A percentile compares a stretch with the other conserved stretches of the same genome.
These are phyloP conservation scores for Rhyacophila brunnea DNA, from an alignment of 1,140 invertebrate genomes.

Conservation along the genomic window DNA sequence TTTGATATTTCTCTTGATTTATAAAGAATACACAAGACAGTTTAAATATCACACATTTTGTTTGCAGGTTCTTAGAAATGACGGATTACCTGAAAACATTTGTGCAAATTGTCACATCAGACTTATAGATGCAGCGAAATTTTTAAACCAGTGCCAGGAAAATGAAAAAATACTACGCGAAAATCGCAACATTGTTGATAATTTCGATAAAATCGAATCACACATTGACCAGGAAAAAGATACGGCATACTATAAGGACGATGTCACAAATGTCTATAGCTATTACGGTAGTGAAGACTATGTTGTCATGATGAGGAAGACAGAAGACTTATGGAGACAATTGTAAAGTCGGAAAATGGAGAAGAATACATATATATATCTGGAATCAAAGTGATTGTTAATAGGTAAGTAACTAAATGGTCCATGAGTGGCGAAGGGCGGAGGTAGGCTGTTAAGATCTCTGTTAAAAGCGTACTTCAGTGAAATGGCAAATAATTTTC, in stretches of 20 bases:
- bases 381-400: too few relatives aligned
- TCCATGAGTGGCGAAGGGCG: too few relatives aligned
- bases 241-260: neutral
- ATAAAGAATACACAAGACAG: too few relatives aligned
- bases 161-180: slow-evolving; percentile 7
- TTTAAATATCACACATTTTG: too few relatives aligned
- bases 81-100: slow-evolving; percentile 10
- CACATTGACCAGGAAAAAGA: too few relatives aligned
- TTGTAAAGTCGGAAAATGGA: slow-evolving; percentile 4
- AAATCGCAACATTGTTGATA: too few relatives aligned
- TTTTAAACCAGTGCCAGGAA: slow-evolving; percentile 7
- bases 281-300: neutral
- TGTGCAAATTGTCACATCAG: slow-evolving; percentile 4
- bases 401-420: too few relatives aligned
- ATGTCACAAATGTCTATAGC: neutral
- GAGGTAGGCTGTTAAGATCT: too few relatives aligned
- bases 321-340: neutral
- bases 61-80: slow-evolving; percentile 8
- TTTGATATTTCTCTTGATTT: too few relatives aligned
- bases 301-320: neutral
- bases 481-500: too few relatives aligned
- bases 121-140: neutral
- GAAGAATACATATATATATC: neutral
- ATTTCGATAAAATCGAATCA: too few relatives aligned
- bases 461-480: too few relatives aligned